A percentile compares a stretch with the other conserved stretches of the same genome.
Conservation (phyloP, 2,113 vertebrate genomes). For the Cyphotilapia sp. region DNA sequence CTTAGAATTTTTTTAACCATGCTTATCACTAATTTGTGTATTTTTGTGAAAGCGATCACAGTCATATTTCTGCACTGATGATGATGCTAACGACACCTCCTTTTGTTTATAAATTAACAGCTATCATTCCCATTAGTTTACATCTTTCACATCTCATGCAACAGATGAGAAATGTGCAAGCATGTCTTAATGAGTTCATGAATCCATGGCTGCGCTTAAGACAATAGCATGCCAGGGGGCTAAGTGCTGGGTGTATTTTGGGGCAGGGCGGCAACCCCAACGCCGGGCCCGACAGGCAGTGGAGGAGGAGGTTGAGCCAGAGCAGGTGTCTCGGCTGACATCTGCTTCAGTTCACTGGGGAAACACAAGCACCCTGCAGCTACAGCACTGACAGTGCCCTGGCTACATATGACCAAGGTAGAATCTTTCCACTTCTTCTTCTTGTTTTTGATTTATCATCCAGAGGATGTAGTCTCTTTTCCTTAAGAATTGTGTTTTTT, state of each 20-base stretch:
- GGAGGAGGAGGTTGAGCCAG: slow-evolving; percentile 50
- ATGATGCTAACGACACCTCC: not conserved
- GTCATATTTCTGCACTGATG: not conserved
- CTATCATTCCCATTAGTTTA: not conserved
- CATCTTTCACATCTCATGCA: not conserved
- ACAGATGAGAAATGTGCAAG: not conserved
- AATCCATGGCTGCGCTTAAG: slow-evolving; percentile 37
- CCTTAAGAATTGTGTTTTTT: not conserved
- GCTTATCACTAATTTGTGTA: slow-evolving; percentile 62
- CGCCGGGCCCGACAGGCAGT: slow-evolving; percentile 1
- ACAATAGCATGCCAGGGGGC: slow-evolving; percentile 55
- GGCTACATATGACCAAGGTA: slow-evolving; percentile 58
- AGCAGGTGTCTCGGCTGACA: slow-evolving; percentile 70
- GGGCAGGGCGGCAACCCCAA: slow-evolving; percentile 47
- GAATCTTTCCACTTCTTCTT: not conserved
- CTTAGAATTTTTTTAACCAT: slow-evolving; percentile 62
- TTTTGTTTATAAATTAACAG: not conserved
- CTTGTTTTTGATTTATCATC: not conserved
- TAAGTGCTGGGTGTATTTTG: slow-evolving; percentile 47
- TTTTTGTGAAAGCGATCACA: slow-evolving; percentile 34
- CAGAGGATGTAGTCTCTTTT: not conserved
- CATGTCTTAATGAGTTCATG: slow-evolving; percentile 33
- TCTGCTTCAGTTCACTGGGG: slow-evolving; percentile 67
- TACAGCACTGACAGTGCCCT: slow-evolving; percentile 36
- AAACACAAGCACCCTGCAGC: slow-evolving; percentile 59